Conservation (phyloP, 1,140 invertebrate species). For the Probaryconus sp. region DNA sequence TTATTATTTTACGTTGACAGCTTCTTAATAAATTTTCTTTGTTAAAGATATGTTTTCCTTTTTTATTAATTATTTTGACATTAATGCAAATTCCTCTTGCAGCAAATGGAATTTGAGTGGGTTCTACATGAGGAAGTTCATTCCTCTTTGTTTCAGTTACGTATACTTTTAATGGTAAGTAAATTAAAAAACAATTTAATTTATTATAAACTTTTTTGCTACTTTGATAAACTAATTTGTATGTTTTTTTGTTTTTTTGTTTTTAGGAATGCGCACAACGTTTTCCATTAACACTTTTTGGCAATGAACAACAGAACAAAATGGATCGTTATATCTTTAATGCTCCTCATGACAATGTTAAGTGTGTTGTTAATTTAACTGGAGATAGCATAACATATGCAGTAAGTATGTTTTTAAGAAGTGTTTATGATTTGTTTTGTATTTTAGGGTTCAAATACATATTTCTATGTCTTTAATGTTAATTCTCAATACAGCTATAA, state of each 20-base stretch:
- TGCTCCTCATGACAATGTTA: constrained; percentile 91
- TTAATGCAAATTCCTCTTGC: no score
- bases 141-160: constrained; percentile 89
- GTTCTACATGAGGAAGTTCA: constrained; percentile 93
- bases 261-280: constrained; percentile 89
- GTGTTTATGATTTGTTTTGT: constrained; percentile 7
- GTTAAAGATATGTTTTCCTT: neutral
- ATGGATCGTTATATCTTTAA: constrained; percentile 93
- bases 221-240: constrained; percentile 44
- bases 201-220: constrained; percentile 22
- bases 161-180: constrained; percentile 89
- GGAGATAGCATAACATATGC: constrained; percentile 95
- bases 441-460: no score
- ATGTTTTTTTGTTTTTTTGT: constrained; percentile 31
- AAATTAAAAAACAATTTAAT: constrained; percentile 20
- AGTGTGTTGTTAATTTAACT: constrained; percentile 91
- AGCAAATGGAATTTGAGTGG: constrained; percentile 97
- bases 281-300: constrained; percentile 89
- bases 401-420: constrained; percentile 82
- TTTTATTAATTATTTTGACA: no score
- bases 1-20: no score
- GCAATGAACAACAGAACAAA: constrained; percentile 88
- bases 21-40: no score
- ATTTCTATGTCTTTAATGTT: no score
- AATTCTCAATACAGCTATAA: no score